Conservation (phyloP, 2,113 vertebrate genomes). For the Vireo altiloquus region DNA sequence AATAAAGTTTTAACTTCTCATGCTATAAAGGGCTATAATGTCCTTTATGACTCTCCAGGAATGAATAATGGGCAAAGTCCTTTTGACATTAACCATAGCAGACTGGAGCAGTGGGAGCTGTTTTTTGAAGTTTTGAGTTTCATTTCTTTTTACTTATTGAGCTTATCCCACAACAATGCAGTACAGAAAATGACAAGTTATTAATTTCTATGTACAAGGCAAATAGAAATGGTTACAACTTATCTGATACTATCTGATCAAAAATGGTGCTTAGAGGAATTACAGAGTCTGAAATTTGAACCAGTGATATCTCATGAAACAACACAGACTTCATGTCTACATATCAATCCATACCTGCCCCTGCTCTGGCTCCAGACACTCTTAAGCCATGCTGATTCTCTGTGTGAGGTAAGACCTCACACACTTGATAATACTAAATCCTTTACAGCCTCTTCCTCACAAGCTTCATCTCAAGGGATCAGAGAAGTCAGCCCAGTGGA, state of each 20-base stretch:
- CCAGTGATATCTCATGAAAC: neutral
- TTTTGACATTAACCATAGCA: neutral
- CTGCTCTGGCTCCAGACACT: neutral
- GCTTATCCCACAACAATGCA: neutral
- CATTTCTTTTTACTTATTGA: neutral
- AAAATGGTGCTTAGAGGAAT: neutral
- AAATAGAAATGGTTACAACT: neutral
- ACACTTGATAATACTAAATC: neutral
- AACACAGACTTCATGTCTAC: neutral
- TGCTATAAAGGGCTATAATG: neutral
- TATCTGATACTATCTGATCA: neutral
- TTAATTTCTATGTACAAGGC: neutral
- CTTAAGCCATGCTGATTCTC: neutral
- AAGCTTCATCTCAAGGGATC: neutral
- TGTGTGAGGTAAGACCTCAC: neutral
- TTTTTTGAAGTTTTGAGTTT: neutral
- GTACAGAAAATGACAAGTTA: slow-evolving; percentile 1
- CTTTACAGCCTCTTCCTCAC: neutral
- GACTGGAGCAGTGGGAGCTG: neutral
- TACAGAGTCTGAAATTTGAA: neutral
- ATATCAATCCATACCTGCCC: neutral
- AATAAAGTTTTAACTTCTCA: neutral
- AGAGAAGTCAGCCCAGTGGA: neutral
- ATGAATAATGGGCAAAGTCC: neutral
- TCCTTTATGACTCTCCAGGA: neutral